Percentiles rank a stretch among this genome's conserved stretches.
These are phyloP conservation scores for Phylloscopus trochilus DNA, from an alignment of 2,113 vertebrate genomes.

Conservation along the genomic window DNA sequence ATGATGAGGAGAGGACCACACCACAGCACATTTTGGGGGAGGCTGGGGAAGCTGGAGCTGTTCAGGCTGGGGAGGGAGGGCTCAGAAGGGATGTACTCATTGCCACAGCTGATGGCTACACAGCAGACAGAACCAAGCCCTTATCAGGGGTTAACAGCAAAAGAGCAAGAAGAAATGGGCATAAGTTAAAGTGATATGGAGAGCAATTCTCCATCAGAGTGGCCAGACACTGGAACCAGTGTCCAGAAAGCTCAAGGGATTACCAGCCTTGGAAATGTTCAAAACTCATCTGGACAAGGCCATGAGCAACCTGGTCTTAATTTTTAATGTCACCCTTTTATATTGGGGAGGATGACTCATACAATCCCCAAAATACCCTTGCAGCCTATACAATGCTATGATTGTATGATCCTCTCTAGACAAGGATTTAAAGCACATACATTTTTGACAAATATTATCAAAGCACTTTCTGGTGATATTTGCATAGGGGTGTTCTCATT, in stretches of 20 bases:
- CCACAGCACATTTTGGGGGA: neutral
- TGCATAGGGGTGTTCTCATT: neutral
- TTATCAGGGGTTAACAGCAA: neutral
- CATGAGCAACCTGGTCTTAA: neutral
- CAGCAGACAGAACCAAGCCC: neutral
- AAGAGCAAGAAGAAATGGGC: neutral
- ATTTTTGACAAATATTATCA: neutral
- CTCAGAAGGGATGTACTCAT: neutral
- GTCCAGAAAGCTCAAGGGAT: neutral
- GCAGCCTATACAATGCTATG: neutral
- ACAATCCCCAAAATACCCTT: neutral
- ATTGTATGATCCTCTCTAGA: neutral
- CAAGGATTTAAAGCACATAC: neutral
- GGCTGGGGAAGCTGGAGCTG: neutral
- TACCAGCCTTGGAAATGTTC: neutral
- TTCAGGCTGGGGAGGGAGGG: neutral
- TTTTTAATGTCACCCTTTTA: neutral
- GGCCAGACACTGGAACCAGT: neutral
- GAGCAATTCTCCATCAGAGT: neutral
- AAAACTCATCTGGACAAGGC: neutral
- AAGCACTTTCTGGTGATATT: neutral
- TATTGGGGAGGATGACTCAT: neutral
- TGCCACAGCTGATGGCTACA: neutral
- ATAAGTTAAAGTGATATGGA: neutral
- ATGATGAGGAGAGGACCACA: fast-evolving